Conservation (phyloP, 2,888 invertebrate genomes). For the Idaea aversata region DNA sequence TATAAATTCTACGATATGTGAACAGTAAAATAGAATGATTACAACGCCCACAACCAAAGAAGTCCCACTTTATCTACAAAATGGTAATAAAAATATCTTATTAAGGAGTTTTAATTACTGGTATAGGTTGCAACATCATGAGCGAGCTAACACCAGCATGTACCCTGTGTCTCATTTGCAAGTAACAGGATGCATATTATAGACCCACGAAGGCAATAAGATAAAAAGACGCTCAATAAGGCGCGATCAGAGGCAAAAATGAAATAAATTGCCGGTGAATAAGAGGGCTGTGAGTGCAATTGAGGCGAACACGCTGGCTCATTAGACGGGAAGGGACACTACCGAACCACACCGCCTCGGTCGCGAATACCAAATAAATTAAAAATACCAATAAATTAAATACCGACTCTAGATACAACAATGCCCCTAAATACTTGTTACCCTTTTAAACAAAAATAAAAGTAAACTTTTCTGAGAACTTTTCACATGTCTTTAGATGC, state of each 20-base stretch:
- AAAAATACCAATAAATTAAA: constrained; percentile 35
- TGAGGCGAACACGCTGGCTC: constrained; percentile 78
- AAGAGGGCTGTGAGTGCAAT: constrained; percentile 76
- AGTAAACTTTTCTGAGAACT: constrained; percentile 57
- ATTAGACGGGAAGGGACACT: constrained; percentile 62
- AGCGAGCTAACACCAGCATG: constrained; percentile 66
- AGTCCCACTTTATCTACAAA: constrained; percentile 20
- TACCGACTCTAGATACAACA: constrained; percentile 29
- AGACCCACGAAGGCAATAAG: constrained; percentile 77
- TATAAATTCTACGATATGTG: constrained; percentile 43
- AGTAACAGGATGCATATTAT: constrained; percentile 78
- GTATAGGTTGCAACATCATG: constrained; percentile 60
- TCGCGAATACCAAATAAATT: constrained; percentile 31
- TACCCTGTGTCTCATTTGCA: constrained; percentile 77
- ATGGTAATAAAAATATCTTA: constrained; percentile 38
- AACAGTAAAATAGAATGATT: constrained; percentile 22
- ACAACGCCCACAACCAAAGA: constrained; percentile 29
- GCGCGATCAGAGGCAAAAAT: constrained; percentile 80
- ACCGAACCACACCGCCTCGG: constrained; percentile 31
- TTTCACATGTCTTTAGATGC: constrained; percentile 54
- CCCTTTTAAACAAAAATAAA: constrained; percentile 41
- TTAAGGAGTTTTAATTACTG: constrained; percentile 69
- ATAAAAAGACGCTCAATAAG: constrained; percentile 79
- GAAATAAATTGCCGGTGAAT: constrained; percentile 80
- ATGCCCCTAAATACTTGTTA: constrained; percentile 28